A percentile compares a stretch with the other conserved stretches of the same genome.
Evolutionary conservation across 2,113 vertebrate species (phyloP).

Genomic region (Procavia capensis): DNA sequence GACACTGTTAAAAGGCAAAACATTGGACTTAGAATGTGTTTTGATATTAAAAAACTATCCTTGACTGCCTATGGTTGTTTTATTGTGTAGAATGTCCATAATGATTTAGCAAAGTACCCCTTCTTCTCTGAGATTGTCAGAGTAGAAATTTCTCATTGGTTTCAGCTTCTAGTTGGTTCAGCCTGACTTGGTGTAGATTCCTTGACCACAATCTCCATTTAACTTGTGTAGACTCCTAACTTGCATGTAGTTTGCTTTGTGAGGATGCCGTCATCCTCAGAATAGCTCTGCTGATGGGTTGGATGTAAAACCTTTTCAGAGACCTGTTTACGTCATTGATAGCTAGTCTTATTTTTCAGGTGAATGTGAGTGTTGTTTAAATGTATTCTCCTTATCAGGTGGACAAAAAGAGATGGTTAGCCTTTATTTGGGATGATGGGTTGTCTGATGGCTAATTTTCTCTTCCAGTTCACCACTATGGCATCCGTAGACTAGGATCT

Average conservation of each 20-base stretch:
- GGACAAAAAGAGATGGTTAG: not conserved
- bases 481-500: not conserved
- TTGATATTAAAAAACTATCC: not conserved
- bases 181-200: not conserved
- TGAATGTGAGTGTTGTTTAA: slow-evolving; percentile 31
- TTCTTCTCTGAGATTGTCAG: not conserved
- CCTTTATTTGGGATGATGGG: not conserved
- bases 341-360: not conserved
- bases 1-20: not conserved
- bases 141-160: not conserved
- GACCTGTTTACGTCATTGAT: not conserved
- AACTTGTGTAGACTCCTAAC: not conserved
- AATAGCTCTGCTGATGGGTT: not conserved
- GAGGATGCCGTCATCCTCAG: not conserved
- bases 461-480: not conserved
- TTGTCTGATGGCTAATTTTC: not conserved
- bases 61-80: not conserved
- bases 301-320: not conserved
- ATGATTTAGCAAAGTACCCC: not conserved
- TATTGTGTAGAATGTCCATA: not conserved
- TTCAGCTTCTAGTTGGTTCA: not conserved
- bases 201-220: not conserved
- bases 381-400: not conserved
- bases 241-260: not conserved
- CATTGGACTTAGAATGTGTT: not conserved